Evolutionary conservation across 2,888 invertebrate species (phyloP), one percentile per base, ranked within the genome.

Genomic region (Pemphredon lugubris): DNA sequence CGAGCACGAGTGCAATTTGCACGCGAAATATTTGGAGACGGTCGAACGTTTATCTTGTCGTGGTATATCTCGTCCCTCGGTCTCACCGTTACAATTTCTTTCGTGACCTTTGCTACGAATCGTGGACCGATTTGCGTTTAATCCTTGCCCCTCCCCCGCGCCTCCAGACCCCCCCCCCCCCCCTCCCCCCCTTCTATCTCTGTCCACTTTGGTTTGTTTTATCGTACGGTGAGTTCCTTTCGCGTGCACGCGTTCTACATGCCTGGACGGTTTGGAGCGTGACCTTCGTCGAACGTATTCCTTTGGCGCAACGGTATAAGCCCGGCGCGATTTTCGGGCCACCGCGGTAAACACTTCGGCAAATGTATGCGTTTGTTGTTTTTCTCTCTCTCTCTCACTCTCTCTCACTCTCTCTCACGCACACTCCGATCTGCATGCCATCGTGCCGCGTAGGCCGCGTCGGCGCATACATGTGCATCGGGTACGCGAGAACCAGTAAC

Each of bases 401-500:
- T n/a, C 34, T 57, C 21, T 20, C 34, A 1, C 18, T 11, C 45
- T 57, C 51, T 42, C 47, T 23, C 39, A n/a, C 18, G 45, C 58
- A 3, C 34, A n/a, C 47, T n/a, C 45, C n/a, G n/a, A 26, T 58
- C 51, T 9, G 6, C 57, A 14, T 30, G 13, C 16, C 14, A 40
- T 23, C 26, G 39, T n/a, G 13, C 30, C 60, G 51, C 61, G 60
- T 66, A 59, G 50, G 42, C 72, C 55, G 58, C 44, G 23, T 48
- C 58, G 23, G 32, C 39, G 16, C 14, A 32, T 30, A 23, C 13
- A n/a, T 26, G 59, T 55, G 60, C 57, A 54, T 30, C 45, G 44
- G 64, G 61, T 65, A 67, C 55, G 57, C 64, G 59, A 58, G 79
- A 73, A 77, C 75, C 74, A 74, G 75, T 77, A 79, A 83, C 81